Base-by-base conservation (phyloP, 1,140 invertebrate species). In the Platyscapa corneri region DNA sequence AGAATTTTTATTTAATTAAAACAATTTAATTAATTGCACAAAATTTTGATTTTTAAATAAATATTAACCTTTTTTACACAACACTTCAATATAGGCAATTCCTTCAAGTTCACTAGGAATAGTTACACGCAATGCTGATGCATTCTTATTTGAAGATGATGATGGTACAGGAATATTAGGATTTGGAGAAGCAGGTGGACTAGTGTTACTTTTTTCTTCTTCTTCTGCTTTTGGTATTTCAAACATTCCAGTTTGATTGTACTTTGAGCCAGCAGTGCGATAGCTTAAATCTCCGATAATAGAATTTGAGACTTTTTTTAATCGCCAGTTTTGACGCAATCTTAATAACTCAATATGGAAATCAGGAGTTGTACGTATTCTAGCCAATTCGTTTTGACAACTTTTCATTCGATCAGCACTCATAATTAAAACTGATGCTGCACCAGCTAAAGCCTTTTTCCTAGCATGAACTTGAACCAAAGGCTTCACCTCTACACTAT, bases 201-300 rank as follows among this genome's bases (percentile, higher is more conserved):
- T 94, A 39, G 90, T 91, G 64, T 34, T 92, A 79, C 87, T 90
- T 89, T 95, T 95, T 77, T 95, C 93, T 75, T 97, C 97, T 82
- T 97, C 97, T 88, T 98, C 97, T 12, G 97, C 97, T 94, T 99
- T 99, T 5, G 96, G 97, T 1, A 99, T 98, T 95, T 99, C 98
- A 95, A 99, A 99, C 88, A 98, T 97, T 64, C 98, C 98, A 82
- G 96, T 97, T 93, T 99, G 98, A 84, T 95, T 96, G 91, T 97
- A 99, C 90, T 98, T 97, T 0, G 98, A 99, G 3, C 98, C 98
- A 77, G 97, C 96, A 87, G 98, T 98, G 87, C 97, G 95, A 92
- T 98, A 99, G 93, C 98, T 99, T 3, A 99, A 95, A 94, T 99
- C 98, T 0, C 98, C 98, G 75, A 99, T 96, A 87, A 99, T 99